Conservation (phyloP, 2,797 vertebrate species). For the Parambassis ranga region DNA sequence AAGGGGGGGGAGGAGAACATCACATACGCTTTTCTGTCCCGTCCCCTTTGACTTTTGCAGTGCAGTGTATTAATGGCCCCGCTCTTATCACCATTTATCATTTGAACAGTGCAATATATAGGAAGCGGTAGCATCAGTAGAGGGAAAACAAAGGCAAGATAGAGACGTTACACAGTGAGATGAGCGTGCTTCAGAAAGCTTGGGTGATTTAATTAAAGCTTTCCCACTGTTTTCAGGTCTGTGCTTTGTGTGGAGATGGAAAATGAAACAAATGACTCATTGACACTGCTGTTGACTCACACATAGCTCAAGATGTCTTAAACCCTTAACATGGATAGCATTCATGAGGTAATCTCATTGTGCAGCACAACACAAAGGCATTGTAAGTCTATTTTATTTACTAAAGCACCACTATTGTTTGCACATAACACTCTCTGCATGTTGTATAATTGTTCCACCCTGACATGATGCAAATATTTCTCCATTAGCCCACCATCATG, state of each 20-base stretch:
- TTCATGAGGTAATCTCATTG: constrained; percentile 16
- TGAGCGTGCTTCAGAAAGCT: constrained; percentile 57
- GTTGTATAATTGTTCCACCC: constrained; percentile 38
- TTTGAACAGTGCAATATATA: constrained; percentile 74
- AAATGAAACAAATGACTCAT: constrained; percentile 63
- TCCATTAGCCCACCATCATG: constrained; percentile 92
- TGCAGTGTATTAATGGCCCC: constrained; percentile 75
- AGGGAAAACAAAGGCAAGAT: constrained; percentile 68
- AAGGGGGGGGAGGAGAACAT: constrained; percentile 22
- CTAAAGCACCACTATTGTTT: constrained; percentile 25
- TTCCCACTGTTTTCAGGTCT: constrained; percentile 42
- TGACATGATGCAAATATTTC: constrained; percentile 83
- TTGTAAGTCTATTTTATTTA: constrained; percentile 42
- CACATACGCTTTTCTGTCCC: constrained; percentile 70
- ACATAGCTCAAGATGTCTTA: constrained; percentile 46
- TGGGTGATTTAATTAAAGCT: constrained; percentile 65
- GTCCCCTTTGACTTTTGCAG: constrained; percentile 72
- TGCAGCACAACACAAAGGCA: constrained; percentile 1
- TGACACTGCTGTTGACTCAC: constrained; percentile 51
- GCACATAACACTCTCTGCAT: constrained; percentile 27
- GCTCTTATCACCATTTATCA: constrained; percentile 78
- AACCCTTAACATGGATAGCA: constrained; percentile 23
- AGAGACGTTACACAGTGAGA: constrained; percentile 54
- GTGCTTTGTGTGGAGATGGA: constrained; percentile 38
- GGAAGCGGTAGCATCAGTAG: constrained; percentile 59